Percentiles rank a stretch among this genome's conserved stretches.
These are phyloP conservation scores for Protomyctophum bolini DNA, from an alignment of 2,113 vertebrate genomes.

Conservation along the genomic window DNA sequence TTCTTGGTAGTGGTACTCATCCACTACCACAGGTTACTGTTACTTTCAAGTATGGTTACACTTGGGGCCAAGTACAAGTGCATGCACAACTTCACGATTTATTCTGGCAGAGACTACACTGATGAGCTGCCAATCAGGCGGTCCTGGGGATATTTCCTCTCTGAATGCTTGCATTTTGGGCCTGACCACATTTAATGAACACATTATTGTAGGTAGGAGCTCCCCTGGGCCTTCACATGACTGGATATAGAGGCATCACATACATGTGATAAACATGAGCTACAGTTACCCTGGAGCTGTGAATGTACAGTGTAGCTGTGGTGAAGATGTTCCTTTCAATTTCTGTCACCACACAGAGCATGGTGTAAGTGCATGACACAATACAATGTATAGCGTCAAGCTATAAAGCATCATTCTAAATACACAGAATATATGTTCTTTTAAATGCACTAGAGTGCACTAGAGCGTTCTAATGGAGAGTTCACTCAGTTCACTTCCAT, in stretches of 20 bases:
- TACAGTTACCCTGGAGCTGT: background rate
- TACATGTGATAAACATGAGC: background rate
- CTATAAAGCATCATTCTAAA: too few relatives aligned
- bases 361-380: too few relatives aligned
- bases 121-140: conserved; percentile 34
- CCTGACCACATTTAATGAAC: conserved; percentile 18
- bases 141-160: background rate
- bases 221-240: background rate
- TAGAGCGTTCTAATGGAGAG: too few relatives aligned
- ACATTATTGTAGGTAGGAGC: conserved; percentile 12
- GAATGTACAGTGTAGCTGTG: background rate
- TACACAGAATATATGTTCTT: too few relatives aligned
- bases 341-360: background rate
- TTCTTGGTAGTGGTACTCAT: too few relatives aligned
- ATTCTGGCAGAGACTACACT: conserved; percentile 13
- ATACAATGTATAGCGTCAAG: too few relatives aligned
- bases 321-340: background rate
- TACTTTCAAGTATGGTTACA: too few relatives aligned
- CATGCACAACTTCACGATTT: too few relatives aligned
- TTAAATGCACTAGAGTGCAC: too few relatives aligned
- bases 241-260: conserved; percentile 12
- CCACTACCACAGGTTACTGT: too few relatives aligned
- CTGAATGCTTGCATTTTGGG: background rate
- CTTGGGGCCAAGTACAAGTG: too few relatives aligned
- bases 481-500: too few relatives aligned